Base-by-base conservation (phyloP, 2,888 invertebrate species). In the Brachypterus glaber region DNA sequence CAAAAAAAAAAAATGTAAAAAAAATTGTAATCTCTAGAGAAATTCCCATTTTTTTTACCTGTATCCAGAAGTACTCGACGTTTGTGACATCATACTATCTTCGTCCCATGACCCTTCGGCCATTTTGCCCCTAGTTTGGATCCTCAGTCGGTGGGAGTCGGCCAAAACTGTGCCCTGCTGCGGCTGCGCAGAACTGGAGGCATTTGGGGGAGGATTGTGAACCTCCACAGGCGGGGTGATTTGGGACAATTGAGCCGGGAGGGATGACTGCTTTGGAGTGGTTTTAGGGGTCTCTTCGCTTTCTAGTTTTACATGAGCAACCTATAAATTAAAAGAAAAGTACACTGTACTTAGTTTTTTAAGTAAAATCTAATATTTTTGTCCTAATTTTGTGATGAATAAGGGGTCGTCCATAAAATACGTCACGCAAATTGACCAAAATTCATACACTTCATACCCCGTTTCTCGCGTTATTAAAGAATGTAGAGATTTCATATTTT, bases 1-100 rank as follows among this genome's bases (percentile, higher is more conserved):
- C 85, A 87, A 1, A 21, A 7, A 9, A 7, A 9, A 21, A 5
- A 21, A 5, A 21, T 21, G 9, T 21, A 21, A n/a, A n/a, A n/a
- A n/a, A n/a, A n/a, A n/a, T n/a, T n/a, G n/a, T n/a, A n/a, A n/a
- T n/a, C n/a, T n/a, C n/a, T n/a, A n/a, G n/a, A n/a, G n/a, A n/a
- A n/a, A n/a, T n/a, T n/a, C n/a, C n/a, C 21, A 32, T 17, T 17
- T 7, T 30, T 33, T 39, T 44, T 37, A 51, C 48, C 52, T 70
- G 64, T 87, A 87, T 44, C 87, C 89, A 1, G 88, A 89, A 12
- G 88, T 89, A 50, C 87, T 88, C 0, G 88, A 87, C 1, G 85
- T 86, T 62, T 84, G 82, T 3, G 85, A 85, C 41, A 84, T 72
- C 30, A 67, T 66, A 48, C 71, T 76, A 59, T 83, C 81, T 58